phyloP scores from a whole-genome alignment of 1,140 invertebrate species.

The Meloidogyne floridensis region DNA sequence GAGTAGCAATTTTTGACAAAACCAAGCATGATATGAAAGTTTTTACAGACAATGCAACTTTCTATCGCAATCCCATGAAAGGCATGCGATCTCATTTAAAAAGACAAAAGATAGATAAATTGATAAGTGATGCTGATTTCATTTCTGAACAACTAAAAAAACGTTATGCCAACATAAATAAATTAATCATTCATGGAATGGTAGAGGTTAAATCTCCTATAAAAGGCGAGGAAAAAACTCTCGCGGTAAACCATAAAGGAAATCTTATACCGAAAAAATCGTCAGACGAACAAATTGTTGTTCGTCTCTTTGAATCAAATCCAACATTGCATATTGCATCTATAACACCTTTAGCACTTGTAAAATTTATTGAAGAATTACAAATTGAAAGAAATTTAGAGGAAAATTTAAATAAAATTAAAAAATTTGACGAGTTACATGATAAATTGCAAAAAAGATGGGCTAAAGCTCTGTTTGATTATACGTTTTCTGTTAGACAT shows the following conservation, averaged over 20 bases:
- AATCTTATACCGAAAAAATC: background rate
- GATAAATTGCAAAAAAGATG: background rate
- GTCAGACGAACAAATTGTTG: background rate
- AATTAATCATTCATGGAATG: conserved; percentile 1
- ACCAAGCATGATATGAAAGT: background rate
- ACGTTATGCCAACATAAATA: conserved; percentile 9
- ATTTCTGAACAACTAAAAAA: background rate
- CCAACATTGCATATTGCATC: conserved; percentile 30
- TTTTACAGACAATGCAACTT: background rate
- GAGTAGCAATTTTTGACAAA: conserved; percentile 13
- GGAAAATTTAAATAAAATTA: background rate
- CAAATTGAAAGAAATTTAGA: background rate
- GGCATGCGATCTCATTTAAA: background rate
- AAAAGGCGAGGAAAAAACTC: no score
- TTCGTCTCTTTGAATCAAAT: conserved; percentile 14
- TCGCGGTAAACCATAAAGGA: background rate
- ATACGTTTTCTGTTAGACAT: background rate
- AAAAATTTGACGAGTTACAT: background rate
- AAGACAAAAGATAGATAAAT: background rate
- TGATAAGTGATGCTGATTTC: background rate
- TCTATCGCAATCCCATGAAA: background rate
- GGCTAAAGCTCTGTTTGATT: background rate
- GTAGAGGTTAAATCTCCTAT: no score
- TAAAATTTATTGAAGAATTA: conserved; percentile 3
- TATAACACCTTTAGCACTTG: conserved; percentile 22